These are phyloP conservation scores for Elymnias hypermnestra DNA, from an alignment of 1,140 invertebrate species.

Conservation along the genomic window DNA sequence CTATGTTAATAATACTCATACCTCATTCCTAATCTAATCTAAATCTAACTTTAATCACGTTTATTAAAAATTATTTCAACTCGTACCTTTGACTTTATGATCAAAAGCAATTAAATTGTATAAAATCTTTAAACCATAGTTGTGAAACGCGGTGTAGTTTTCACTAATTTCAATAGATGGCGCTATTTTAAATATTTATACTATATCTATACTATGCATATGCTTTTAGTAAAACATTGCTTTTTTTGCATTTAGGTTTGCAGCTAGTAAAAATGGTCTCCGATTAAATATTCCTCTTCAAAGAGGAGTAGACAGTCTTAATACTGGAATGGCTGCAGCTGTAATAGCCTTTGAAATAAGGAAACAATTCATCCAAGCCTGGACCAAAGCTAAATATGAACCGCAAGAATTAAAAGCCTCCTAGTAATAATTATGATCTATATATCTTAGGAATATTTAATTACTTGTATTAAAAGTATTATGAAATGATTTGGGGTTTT, in stretches of 20 bases:
- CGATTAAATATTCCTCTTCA: slow-evolving; percentile 87
- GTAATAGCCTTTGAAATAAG: slow-evolving; percentile 91
- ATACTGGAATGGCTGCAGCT: slow-evolving; percentile 86
- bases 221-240: neutral
- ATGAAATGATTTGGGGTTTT: neutral
- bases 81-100: no score
- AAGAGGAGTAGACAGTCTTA: slow-evolving; percentile 90
- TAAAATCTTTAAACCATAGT: no score
- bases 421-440: slow-evolving; percentile 19
- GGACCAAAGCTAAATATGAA: slow-evolving; percentile 36
- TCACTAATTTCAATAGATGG: no score
- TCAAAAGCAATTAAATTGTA: no score
- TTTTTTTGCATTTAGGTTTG: slow-evolving; percentile 46
- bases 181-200: no score
- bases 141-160: no score
- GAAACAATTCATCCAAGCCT: slow-evolving; percentile 78
- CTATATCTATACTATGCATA: no score
- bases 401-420: slow-evolving; percentile 24
- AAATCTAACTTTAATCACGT: no score
- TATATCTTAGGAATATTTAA: neutral
- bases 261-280: slow-evolving; percentile 74
- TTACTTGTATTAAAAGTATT: neutral
- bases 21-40: no score
- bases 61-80: no score
- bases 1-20: no score